These are phyloP conservation scores for Leiothrix lutea DNA, from an alignment of 2,113 vertebrate genomes.

Conservation along the genomic window DNA sequence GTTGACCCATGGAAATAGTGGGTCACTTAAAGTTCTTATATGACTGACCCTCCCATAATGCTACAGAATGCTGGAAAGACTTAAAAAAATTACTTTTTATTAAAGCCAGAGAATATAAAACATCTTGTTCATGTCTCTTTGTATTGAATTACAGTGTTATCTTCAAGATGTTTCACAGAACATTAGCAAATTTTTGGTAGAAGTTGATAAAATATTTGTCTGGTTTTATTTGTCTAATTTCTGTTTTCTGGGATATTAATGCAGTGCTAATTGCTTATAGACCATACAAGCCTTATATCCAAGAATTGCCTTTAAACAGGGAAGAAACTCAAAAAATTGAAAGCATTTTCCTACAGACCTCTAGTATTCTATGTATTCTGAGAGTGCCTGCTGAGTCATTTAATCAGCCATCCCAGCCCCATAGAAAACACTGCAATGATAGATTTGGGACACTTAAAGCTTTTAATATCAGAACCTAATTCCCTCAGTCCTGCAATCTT, in stretches of 20 bases:
- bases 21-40: not conserved
- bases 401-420: not conserved
- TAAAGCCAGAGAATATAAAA: not conserved
- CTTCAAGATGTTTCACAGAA: not conserved
- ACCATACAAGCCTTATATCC: not conserved
- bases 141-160: not conserved
- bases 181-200: not conserved
- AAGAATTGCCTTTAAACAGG: not conserved
- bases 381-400: not conserved
- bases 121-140: not conserved
- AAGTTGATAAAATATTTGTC: not conserved
- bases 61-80: not conserved
- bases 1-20: not conserved
- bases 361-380: not conserved
- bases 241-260: not conserved
- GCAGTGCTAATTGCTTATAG: not conserved
- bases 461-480: not conserved
- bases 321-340: not conserved
- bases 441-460: not conserved
- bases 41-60: not conserved
- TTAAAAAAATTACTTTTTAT: not conserved
- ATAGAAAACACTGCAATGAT: rapidly evolving
- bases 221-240: not conserved
- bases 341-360: not conserved
- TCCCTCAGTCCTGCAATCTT: not conserved